Evolutionary conservation across 1,140 invertebrate genomes (phyloP).

Genomic region (Cherax destructor): DNA sequence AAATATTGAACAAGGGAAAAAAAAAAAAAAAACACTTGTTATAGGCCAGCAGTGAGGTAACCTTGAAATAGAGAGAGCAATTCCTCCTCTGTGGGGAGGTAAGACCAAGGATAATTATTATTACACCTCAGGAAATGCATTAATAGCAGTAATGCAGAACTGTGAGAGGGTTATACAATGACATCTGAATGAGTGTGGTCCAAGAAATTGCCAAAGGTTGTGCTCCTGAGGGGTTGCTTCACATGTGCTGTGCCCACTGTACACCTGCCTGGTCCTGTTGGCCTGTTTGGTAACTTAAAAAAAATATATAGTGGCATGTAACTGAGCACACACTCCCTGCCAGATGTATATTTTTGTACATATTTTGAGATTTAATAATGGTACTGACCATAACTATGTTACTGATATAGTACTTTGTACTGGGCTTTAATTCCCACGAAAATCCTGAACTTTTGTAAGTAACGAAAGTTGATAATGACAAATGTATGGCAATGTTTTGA

Average conservation of each 20-base stretch:
- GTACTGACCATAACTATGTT: constrained; percentile 64
- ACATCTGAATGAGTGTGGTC: neutral
- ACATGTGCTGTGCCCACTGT: constrained; percentile 24
- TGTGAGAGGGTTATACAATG: neutral
- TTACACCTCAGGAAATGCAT: constrained; percentile 31
- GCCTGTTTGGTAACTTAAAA: constrained; percentile 34
- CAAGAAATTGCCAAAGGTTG: constrained; percentile 27
- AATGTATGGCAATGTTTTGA: constrained; percentile 52
- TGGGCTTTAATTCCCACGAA: constrained; percentile 62
- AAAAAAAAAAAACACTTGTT: neutral
- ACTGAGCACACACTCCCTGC: constrained; percentile 66
- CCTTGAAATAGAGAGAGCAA: neutral
- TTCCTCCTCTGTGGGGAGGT: constrained; percentile 6
- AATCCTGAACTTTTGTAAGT: constrained; percentile 56
- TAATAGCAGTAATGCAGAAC: constrained; percentile 28
- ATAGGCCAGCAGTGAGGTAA: constrained; percentile 30
- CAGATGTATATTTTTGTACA: constrained; percentile 70
- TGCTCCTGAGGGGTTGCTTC: constrained; percentile 20
- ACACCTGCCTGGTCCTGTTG: constrained; percentile 29
- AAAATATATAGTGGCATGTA: constrained; percentile 44
- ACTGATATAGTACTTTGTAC: constrained; percentile 60
- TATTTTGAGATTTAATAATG: constrained; percentile 66
- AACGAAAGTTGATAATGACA: constrained; percentile 49
- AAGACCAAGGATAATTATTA: neutral
- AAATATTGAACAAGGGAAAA: neutral